Percentiles rank a stretch among this genome's conserved stretches.
Evolutionary conservation across 2,113 vertebrate species (phyloP).

Genomic region (Vireo altiloquus): DNA sequence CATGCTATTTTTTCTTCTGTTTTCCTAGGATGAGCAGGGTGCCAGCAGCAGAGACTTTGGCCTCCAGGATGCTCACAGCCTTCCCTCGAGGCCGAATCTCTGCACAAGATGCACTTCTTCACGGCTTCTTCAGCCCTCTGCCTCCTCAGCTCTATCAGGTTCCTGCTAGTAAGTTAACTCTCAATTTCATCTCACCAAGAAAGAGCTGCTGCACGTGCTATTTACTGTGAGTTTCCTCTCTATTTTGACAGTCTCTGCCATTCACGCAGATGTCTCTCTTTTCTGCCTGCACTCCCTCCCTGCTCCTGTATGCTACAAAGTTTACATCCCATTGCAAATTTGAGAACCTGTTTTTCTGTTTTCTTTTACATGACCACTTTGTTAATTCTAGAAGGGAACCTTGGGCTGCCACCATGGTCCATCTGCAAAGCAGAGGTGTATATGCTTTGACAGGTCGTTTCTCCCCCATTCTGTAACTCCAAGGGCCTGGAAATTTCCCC

Average conservation of each 20-base stretch:
- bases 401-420: background rate
- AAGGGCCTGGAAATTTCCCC: background rate
- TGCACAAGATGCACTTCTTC: conserved; percentile 73
- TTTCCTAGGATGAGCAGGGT: conserved; percentile 77
- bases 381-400: background rate
- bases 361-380: background rate
- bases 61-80: conserved; percentile 78
- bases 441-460: background rate
- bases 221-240: background rate
- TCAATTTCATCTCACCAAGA: background rate
- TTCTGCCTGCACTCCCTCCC: background rate
- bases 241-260: background rate
- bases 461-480: background rate
- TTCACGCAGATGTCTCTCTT: background rate
- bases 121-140: conserved; percentile 82
- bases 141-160: conserved; percentile 82
- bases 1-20: background rate
- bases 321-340: background rate
- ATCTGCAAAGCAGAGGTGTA: background rate
- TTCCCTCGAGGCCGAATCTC: conserved; percentile 76
- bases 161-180: conserved; percentile 73
- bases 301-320: background rate
- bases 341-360: background rate
- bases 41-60: conserved; percentile 83
- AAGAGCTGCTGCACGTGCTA: background rate